Evolutionary conservation across 1,140 invertebrate species (phyloP).

Genomic region (Drosophila pectinifera): DNA sequence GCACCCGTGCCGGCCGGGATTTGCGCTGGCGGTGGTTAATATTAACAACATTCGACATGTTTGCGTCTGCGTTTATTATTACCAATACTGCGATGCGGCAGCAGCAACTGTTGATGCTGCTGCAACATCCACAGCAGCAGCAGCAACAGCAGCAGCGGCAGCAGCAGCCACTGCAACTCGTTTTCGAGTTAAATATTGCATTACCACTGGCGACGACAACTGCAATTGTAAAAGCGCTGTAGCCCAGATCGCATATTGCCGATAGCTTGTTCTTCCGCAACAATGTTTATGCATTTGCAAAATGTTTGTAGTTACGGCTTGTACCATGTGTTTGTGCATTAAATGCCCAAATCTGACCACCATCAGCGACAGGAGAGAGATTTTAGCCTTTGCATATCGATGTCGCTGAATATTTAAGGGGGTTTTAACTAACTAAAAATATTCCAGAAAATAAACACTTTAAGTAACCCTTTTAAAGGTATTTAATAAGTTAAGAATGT

Average conservation of each 20-base stretch:
- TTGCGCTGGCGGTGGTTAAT: slow-evolving; percentile 52
- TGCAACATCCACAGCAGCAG: background rate
- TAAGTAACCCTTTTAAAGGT: too few species aligned
- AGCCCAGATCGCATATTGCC: slow-evolving; percentile 37
- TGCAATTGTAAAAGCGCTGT: slow-evolving; percentile 48
- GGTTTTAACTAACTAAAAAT: too few species aligned
- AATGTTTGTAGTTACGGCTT: slow-evolving; percentile 45
- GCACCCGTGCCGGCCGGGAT: slow-evolving; percentile 30
- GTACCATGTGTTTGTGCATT: slow-evolving; percentile 21
- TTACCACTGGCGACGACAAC: slow-evolving; percentile 56
- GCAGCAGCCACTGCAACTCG: slow-evolving; percentile 52
- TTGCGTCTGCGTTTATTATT: slow-evolving; percentile 70
- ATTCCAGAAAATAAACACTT: too few species aligned
- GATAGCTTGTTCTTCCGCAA: slow-evolving; percentile 42
- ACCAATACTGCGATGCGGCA: slow-evolving; percentile 44
- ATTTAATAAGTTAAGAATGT: too few species aligned
- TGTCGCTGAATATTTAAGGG: background rate
- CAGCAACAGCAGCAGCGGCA: slow-evolving; percentile 4
- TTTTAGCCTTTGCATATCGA: background rate
- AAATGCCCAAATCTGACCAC: slow-evolving; percentile 38
- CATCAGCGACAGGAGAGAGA: slow-evolving; percentile 3
- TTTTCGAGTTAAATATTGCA: slow-evolving; percentile 55
- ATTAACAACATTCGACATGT: slow-evolving; percentile 75
- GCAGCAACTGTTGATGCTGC: background rate
- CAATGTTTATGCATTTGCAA: slow-evolving; percentile 39